Base-by-base conservation (phyloP, 1,140 invertebrate genomes). In the Zeugodacus cucurbitae region DNA sequence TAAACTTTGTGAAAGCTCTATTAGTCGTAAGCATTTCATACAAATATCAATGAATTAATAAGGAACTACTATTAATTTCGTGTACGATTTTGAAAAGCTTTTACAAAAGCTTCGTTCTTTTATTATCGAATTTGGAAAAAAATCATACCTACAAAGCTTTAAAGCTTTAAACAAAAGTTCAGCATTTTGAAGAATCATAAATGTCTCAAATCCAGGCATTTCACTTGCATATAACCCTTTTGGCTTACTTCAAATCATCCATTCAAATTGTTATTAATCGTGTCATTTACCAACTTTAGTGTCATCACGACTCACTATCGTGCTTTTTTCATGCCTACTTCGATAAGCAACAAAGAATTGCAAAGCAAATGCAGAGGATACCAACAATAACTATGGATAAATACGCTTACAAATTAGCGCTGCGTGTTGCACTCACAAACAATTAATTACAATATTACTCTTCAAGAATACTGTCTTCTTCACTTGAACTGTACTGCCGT, bases 391-490 rank as follows among this genome's bases (percentile, higher is more conserved):
- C 58, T 26, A 11, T 22, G 58, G 20, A 3, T 67, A 74, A 34
- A 14, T 32, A 74, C 32, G 64, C 64, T 37, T 37, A 74, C 67
- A 74, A 74, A 74, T 74, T 41, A 74, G 67, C 67, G 67, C 67
- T 74, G 67, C 67, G 34, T 74, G 67, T 74, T 74, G 67, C 67
- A 41, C 67, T 74, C 67, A 74, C 34, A 74, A 74, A 74, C 67
- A 74, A 74, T 74, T 74, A 74, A 74, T 74, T 74, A 74, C 67
- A 32, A 41, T 74, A 41, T 74, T 37, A 41, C 32, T 41, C 67
- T 41, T n/a, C 34, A 22, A 74, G 3, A 7, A 5, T 17, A 11
- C 20, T 3, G 10, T 11, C 32, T 3, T 10, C 10, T 74, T 8
- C 67, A 37, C 67, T 20, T 41, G 67, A 74, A 74, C 67, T 41